phyloP scores from a whole-genome alignment of 2,888 invertebrate genomes.

The Drosophila anomelani region DNA sequence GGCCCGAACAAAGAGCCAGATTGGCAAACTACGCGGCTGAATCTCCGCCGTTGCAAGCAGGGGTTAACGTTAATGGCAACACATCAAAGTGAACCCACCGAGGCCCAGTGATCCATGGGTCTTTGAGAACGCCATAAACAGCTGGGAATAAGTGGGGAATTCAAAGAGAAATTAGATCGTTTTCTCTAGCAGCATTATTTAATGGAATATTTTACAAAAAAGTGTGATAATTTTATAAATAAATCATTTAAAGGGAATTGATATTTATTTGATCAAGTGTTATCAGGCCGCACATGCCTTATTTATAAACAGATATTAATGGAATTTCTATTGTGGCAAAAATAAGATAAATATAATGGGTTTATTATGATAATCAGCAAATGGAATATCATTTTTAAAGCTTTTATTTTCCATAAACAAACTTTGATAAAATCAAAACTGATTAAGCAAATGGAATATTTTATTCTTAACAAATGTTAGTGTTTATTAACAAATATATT shows the following conservation, averaged over 20 bases:
- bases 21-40: conserved; percentile 30
- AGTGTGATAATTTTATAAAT: not conserved
- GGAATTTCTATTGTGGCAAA: conserved; percentile 1
- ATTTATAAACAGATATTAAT: conserved; percentile 1
- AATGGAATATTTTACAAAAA: not conserved
- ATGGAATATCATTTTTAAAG: not conserved
- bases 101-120: conserved; percentile 19
- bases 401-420: not conserved
- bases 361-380: not conserved
- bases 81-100: conserved; percentile 27
- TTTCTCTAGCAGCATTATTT: not conserved
- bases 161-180: conserved; percentile 2
- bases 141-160: not conserved
- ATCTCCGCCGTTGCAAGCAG: conserved; percentile 29
- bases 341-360: not conserved
- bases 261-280: not conserved
- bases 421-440: not conserved
- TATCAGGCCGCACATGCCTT: not conserved
- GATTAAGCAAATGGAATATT: too few species aligned
- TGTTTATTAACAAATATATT: not conserved
- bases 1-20: conserved; percentile 42
- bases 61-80: conserved; percentile 25
- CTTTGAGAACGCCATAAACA: not conserved
- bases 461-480: too few species aligned
- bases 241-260: not conserved